Base-by-base conservation (phyloP, 2,113 vertebrate species). In the Notothenia coriiceps region DNA sequence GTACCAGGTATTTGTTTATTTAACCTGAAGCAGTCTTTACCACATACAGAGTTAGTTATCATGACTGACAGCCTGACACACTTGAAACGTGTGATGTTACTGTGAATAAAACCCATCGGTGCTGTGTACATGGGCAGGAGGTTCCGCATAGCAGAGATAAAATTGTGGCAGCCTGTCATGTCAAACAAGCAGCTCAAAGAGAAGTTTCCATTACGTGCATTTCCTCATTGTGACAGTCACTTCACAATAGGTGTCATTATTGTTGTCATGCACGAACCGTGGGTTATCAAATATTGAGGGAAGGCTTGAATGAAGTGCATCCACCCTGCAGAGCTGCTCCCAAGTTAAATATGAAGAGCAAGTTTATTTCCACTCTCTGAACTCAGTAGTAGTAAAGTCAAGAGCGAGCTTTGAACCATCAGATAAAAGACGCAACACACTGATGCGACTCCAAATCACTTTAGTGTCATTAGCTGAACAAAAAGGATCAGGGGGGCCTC, bases 121-220 rank as follows among this genome's bases (percentile, higher is more conserved):
- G 35, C 35, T 35, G 35, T 40, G 6, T 5, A 0, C 12, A 17
- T 44, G 50, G 20, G 50, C 3, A n/a, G 52, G 17, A 18, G 59
- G 59, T 13, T 63, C 80, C 2, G 9, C n/a, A 11, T 22, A 60
- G 2, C 22, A 12, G 50, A 69, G 46, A 57, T 40, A 77, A 80
- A 40, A 72, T 1, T 43, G 17, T 11, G 54, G 68, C 73, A 50
- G 79, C 54, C 1, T 10, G 59, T 75, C 82, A 44, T 69, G 80
- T 88, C 87, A 82, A 83, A 89, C 87, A 83, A 80, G 85, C 44
- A 5, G 5, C 25, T 52, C 10, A 9, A 6, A 11, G 44, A 60
- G 66, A 84, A 65, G 78, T 86, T 84, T 86, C 86, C 85, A 84
- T 85, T 44, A 10, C 44, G 29, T 35, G 5, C 0, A 5, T 52